Percentiles rank a stretch among this genome's conserved stretches.
Evolutionary conservation across 2,888 invertebrate species (phyloP).

Genomic region (Macrosoma leucophasiata): DNA sequence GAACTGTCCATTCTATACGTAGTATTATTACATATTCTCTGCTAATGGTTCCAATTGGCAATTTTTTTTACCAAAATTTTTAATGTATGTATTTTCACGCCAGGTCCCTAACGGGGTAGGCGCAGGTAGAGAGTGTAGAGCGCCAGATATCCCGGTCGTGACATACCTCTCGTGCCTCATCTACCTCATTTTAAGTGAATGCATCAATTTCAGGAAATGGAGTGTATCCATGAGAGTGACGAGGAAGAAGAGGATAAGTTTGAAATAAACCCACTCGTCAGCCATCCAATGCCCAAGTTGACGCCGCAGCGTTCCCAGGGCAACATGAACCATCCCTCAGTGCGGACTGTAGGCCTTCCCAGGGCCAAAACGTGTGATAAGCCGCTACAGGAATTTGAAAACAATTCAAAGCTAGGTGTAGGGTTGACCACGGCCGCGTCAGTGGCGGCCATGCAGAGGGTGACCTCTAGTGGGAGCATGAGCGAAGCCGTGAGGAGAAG

Average conservation of each 20-base stretch:
- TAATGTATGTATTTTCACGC: too few species aligned
- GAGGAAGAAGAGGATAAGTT: conserved; percentile 77
- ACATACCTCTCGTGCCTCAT: too few species aligned
- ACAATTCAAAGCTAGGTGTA: conserved; percentile 38
- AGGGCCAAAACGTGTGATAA: conserved; percentile 69
- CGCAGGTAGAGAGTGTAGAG: too few species aligned
- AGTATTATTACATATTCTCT: too few species aligned
- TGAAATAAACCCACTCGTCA: conserved; percentile 63
- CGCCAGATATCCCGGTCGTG: too few species aligned
- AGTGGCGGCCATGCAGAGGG: conserved; percentile 64
- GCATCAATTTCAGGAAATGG: conserved; percentile 74
- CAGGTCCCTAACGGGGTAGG: too few species aligned
- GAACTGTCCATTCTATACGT: too few species aligned
- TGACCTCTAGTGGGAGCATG: conserved; percentile 68
- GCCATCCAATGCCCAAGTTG: conserved; percentile 50
- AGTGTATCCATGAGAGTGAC: conserved; percentile 80
- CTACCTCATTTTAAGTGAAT: too few species aligned
- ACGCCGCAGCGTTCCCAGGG: conserved; percentile 54
- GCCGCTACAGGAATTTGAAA: conserved; percentile 60
- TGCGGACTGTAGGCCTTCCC: conserved; percentile 58
- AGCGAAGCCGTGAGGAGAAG: conserved; percentile 70
- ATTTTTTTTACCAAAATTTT: too few species aligned
- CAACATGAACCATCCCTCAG: conserved; percentile 66
- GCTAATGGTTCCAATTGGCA: too few species aligned
- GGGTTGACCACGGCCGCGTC: conserved; percentile 64